phyloP scores from a whole-genome alignment of 53 echinoderm and acorn worm species.

The Actinopyga echinites region DNA sequence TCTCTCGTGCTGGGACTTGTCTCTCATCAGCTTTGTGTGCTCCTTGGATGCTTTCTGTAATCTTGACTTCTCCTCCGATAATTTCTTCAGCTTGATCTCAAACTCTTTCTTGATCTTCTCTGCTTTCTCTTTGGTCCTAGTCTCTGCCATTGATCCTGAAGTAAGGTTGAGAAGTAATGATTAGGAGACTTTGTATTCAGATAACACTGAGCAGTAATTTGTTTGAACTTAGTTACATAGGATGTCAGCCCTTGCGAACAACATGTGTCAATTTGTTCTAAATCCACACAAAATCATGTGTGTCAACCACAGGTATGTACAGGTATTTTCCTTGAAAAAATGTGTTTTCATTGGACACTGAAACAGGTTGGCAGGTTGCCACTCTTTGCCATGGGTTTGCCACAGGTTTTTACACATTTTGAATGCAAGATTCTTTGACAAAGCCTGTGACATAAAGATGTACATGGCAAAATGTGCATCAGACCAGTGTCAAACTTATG shows the following conservation, averaged over 20 bases:
- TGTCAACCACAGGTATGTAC: too few species aligned
- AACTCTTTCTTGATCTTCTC: constrained; percentile 93
- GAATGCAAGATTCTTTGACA: too few species aligned
- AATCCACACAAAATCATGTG: too few species aligned
- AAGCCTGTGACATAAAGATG: too few species aligned
- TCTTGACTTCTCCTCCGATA: constrained; percentile 77
- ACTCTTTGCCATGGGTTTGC: too few species aligned
- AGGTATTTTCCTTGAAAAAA: too few species aligned
- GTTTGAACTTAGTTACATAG: neutral
- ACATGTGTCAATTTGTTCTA: too few species aligned
- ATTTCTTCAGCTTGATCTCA: constrained; percentile 92
- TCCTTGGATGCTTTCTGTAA: constrained; percentile 80
- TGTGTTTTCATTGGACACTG: too few species aligned
- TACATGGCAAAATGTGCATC: too few species aligned
- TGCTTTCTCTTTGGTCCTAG: constrained; percentile 89
- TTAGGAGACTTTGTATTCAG: neutral
- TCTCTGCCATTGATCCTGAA: constrained; percentile 88
- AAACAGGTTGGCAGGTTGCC: too few species aligned
- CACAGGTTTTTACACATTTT: too few species aligned
- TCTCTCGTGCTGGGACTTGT: constrained; percentile 86
- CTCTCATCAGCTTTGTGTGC: constrained; percentile 83
- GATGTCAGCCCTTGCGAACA: neutral
- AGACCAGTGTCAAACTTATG: too few species aligned
- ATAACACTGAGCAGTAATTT: neutral
- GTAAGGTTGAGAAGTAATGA: neutral